A percentile compares a stretch with the other conserved stretches of the same genome.
Evolutionary conservation across 53 echinoderm and acorn worm species (phyloP).

Genomic region (Patiria pectinifera): DNA sequence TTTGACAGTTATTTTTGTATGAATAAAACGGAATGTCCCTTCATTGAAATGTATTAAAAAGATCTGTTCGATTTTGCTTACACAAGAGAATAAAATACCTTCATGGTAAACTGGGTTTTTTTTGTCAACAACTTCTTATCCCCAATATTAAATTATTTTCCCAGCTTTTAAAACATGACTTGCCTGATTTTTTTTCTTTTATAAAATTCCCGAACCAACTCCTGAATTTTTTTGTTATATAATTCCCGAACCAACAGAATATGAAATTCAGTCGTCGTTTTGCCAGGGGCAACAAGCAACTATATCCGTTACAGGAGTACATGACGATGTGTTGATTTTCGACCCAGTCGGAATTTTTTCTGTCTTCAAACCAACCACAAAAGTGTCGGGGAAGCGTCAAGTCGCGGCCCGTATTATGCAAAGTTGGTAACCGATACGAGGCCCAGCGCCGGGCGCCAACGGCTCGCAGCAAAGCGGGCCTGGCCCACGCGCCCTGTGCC

Average conservation of each 20-base stretch:
- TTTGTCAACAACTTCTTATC: no score
- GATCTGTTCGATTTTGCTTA: no score
- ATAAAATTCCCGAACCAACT: not conserved
- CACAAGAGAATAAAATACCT: no score
- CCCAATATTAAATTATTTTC: no score
- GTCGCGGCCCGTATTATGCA: slow-evolving; percentile 27
- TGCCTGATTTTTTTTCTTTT: not conserved
- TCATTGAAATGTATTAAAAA: no score
- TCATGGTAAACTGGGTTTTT: no score
- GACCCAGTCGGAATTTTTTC: not conserved
- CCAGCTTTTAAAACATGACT: not conserved
- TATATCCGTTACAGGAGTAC: slow-evolving; percentile 12
- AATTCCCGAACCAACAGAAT: not conserved
- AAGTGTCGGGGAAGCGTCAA: slow-evolving; percentile 2
- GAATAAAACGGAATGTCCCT: no score
- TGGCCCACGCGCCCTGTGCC: not conserved
- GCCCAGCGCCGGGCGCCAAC: not conserved
- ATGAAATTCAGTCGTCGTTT: slow-evolving; percentile 30
- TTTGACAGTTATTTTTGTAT: no score
- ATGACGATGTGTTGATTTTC: slow-evolving; percentile 38
- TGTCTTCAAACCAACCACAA: not conserved
- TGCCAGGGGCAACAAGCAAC: not conserved
- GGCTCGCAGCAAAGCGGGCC: slow-evolving; percentile 14
- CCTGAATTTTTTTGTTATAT: no score
- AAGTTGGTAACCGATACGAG: slow-evolving; percentile 44